Evolutionary conservation across 2,113 vertebrate species (phyloP), one percentile per base, ranked within the genome.

Genomic region (Camelus bactrianus): DNA sequence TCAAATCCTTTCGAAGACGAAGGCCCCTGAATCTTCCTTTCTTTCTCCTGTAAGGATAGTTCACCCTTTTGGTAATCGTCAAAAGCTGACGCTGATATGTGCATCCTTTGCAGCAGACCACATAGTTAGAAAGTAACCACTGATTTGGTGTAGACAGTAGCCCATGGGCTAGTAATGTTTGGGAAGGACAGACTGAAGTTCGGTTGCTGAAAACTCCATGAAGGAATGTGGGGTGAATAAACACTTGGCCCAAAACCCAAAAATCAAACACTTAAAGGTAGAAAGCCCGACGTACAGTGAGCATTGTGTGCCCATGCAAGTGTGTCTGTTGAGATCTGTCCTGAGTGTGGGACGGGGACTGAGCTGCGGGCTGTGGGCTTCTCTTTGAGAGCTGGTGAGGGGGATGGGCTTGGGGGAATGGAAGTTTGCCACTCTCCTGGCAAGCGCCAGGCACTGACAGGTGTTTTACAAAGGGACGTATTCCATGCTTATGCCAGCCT

Each of bases 271-370:
- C 26, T 73, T 8, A 32, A 77, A 91, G 48, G 15, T 8, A 76
- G 54, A 58, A 84, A 95, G 22, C 30, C 64, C 16, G 50, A 20
- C 0, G 2, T 4, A 50, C 12, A 16, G 4, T 0, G 22, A 92
- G 46, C 6, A 2, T 35, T 20, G 26, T 0, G 0, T 5, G 30
- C 1, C 0, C 4, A 22, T 20, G 24, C 0, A 24, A n/a, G 1
- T 14, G 24, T 67, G 9, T 28, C 3, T 28, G 17, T 17, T 86
- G 89, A 48, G 32, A 19, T 83, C 30, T 26, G 19, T 30, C 1
- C 4, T 16, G 5, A 22, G 3, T 1, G 3, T 56, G 50, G 35
- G 26, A 26, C n/a, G 42, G 50, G 32, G 8, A n/a, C 30, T 32
- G 0, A 22, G 16, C 72, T 54, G 50, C 6, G 67, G 46, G 13